Evolutionary conservation across 2,797 vertebrate genomes (phyloP), one percentile per base, ranked within the genome.

Genomic region (Sitta carolinensis): DNA sequence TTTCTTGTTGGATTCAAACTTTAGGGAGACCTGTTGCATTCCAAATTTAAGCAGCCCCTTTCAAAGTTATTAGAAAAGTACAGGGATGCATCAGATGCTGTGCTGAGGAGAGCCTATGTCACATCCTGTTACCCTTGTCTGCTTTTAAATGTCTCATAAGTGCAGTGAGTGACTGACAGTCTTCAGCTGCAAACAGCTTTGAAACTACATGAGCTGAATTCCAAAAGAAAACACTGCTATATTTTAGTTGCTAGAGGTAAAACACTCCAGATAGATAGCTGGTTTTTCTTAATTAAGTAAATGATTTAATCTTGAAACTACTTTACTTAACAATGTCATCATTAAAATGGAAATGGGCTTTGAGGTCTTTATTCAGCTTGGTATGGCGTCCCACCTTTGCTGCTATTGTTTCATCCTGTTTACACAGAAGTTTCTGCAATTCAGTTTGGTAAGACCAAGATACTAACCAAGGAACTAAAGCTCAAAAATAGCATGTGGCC

Each of bases 121-220:
- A 97, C 89, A 97, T 97, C 96, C 96, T 97, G 94, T 93, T 96
- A 87, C 89, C 84, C 15, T 18, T 61, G 80, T 84, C 84, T 84
- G 76, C 89, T 87, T 97, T 78, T 92, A 97, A 97, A 98, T 95
- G 96, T 97, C 97, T 55, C 81, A 91, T 96, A 92, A 93, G 95
- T 95, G 87, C 93, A 89, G 87, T 16, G 59, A 97, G 83, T 77
- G 92, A 82, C 82, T 95, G 94, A 85, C 78, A 68, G 50, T 90
- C 87, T 89, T 96, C 89, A 97, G 94, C 83, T 94, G 93, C 81
- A 95, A 93, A 70, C 55, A 85, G 83, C 81, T 97, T 94, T 95
- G 83, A 97, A 96, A 96, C 87, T 61, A 36, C 50, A 8, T 20
- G 74, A 81, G 29, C 36, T 3, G 29, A 79, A 59, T 73, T 89